Conservation (phyloP, 1,140 invertebrate genomes). For the Paralvinella palmiformis region DNA sequence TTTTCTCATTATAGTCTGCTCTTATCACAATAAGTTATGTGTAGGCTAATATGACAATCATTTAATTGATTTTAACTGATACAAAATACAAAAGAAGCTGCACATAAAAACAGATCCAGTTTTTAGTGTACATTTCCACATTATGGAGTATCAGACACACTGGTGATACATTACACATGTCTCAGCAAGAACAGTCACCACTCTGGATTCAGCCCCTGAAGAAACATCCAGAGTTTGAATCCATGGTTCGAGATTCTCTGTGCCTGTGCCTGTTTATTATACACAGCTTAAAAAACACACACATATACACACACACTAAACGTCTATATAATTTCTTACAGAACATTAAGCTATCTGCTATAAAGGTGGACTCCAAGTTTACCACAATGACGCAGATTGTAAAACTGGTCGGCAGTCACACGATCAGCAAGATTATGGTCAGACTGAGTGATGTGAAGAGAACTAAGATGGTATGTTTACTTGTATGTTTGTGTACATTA, state of each 20-base stretch:
- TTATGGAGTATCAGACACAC: neutral
- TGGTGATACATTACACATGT: no score
- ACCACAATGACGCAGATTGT: conserved; percentile 97
- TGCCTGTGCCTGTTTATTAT: no score
- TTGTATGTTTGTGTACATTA: neutral
- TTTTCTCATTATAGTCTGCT: no score
- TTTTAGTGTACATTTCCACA: neutral
- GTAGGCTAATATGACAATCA: no score
- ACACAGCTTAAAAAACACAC: no score
- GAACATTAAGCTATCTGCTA: conserved; percentile 80
- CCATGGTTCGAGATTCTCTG: no score
- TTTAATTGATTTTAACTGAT: neutral
- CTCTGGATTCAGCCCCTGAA: neutral
- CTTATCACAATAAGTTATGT: no score
- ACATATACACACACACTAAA: no score
- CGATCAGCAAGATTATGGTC: conserved; percentile 87
- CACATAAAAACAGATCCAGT: neutral
- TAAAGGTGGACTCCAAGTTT: conserved; percentile 95
- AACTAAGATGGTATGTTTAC: conserved; percentile 94
- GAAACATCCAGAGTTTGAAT: neutral
- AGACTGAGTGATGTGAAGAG: conserved; percentile 91
- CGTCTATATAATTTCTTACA: conserved; percentile 24
- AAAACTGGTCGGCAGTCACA: conserved; percentile 86
- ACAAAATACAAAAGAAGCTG: neutral
- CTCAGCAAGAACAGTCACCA: no score